Evolutionary conservation across 92 coral and sea anemone species (phyloP).

Genomic region (Paramuricea clavata): DNA sequence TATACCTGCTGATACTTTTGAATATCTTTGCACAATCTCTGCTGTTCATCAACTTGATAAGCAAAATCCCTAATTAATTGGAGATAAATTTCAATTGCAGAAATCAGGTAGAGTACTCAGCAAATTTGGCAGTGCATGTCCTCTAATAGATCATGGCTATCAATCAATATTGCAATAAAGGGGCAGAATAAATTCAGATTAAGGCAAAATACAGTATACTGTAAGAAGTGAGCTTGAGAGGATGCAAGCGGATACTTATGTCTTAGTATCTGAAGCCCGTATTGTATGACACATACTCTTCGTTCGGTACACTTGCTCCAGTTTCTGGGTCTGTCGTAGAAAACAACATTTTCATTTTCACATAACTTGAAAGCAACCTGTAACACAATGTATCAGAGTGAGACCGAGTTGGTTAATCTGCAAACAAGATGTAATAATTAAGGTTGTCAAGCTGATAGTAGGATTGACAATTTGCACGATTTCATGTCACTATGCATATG

Average conservation of each 20-base stretch:
- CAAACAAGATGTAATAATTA: too few relatives aligned
- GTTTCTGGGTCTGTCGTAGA: constrained; percentile 45
- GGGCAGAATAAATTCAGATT: too few relatives aligned
- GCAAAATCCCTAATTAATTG: constrained; percentile 65
- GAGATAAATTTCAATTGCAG: not conserved
- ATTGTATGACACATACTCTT: not conserved
- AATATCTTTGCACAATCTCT: constrained; percentile 75
- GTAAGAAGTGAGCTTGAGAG: not conserved
- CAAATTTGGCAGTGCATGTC: too few relatives aligned
- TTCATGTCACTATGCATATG: too few relatives aligned
- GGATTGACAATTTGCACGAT: too few relatives aligned
- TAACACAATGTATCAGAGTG: not conserved
- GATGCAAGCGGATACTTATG: not conserved
- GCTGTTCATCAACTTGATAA: constrained; percentile 63
- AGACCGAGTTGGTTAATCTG: not conserved
- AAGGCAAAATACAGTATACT: too few relatives aligned
- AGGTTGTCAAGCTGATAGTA: too few relatives aligned
- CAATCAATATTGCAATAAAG: too few relatives aligned
- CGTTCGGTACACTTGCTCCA: not conserved
- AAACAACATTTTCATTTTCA: constrained; percentile 79
- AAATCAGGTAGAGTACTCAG: too few relatives aligned
- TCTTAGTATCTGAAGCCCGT: too few relatives aligned
- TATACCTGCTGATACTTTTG: constrained; percentile 85
- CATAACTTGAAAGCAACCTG: constrained; percentile 80
- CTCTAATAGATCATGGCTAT: too few relatives aligned